phyloP scores from a whole-genome alignment of 2,113 vertebrate species.

The Redunca redunca region DNA sequence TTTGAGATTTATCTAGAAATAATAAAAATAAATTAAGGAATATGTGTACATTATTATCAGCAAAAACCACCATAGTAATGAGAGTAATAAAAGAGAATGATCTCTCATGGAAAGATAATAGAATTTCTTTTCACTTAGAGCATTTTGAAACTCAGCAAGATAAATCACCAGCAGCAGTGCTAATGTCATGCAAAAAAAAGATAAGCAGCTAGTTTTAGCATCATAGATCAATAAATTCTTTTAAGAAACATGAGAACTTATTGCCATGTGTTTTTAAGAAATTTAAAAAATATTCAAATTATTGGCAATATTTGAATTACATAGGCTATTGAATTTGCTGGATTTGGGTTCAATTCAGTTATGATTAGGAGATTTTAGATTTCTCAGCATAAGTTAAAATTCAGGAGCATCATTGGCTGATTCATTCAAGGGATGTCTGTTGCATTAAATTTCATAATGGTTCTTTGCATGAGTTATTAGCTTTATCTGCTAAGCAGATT shows the following conservation, averaged over 20 bases:
- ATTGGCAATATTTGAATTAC: background rate
- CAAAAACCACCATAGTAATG: constrained; percentile 23
- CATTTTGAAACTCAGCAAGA: constrained; percentile 8
- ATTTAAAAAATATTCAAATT: background rate
- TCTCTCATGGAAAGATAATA: constrained; percentile 15
- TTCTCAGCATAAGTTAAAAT: constrained; percentile 20
- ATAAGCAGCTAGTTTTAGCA: background rate
- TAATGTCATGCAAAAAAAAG: background rate
- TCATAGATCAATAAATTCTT: constrained; percentile 37
- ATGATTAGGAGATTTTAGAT: background rate
- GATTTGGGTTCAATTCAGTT: background rate
- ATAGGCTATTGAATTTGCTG: constrained; percentile 15
- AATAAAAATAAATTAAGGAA: constrained; percentile 44
- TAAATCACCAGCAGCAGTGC: background rate
- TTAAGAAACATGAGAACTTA: background rate
- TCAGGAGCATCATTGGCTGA: background rate
- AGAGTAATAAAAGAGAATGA: constrained; percentile 26
- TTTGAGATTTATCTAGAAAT: constrained; percentile 23
- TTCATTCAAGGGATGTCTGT: background rate
- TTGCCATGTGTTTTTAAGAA: background rate
- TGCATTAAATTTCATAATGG: constrained; percentile 29
- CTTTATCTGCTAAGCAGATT: background rate
- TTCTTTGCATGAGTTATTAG: background rate
- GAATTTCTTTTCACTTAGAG: background rate
- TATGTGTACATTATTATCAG: background rate